These are phyloP conservation scores for Rhopilema esculentum DNA, from an alignment of 30 jellyfish, hydroid and myxozoan genomes.

Conservation along the genomic window DNA sequence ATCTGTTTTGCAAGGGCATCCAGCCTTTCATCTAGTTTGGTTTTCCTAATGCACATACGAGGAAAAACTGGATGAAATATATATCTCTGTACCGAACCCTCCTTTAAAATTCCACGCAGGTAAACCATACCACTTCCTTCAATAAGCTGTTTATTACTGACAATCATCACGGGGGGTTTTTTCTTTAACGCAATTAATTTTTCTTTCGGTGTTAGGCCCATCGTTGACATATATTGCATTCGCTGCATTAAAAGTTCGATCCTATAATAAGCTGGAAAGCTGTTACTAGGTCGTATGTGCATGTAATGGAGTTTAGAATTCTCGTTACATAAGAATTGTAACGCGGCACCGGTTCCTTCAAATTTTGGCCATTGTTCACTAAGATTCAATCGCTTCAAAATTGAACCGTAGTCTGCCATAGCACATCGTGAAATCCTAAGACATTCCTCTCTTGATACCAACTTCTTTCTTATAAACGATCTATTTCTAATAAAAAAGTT, in stretches of 20 bases:
- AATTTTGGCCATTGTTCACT: constrained; percentile 38
- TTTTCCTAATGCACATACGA: constrained; percentile 12
- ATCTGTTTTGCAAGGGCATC: constrained; percentile 25
- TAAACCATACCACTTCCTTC: constrained; percentile 72
- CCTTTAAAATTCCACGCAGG: constrained; percentile 62
- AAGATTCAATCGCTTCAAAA: constrained; percentile 34
- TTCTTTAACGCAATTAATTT: constrained; percentile 20
- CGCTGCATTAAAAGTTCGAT: constrained; percentile 67
- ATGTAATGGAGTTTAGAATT: constrained; percentile 19
- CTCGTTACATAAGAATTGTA: constrained; percentile 35
- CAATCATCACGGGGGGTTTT: constrained; percentile 61
- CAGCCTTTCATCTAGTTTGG: constrained; percentile 45
- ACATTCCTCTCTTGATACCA: constrained; percentile 63
- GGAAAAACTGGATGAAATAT: constrained; percentile 70
- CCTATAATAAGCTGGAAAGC: constrained; percentile 50
- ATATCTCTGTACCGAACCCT: constrained; percentile 8
- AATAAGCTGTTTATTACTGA: constrained; percentile 43
- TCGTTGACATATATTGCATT: constrained; percentile 36
- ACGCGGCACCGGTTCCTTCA: constrained; percentile 25
- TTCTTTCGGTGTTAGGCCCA: constrained; percentile 76
- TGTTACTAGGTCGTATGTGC: constrained; percentile 44
- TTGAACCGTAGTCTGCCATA: constrained; percentile 41
- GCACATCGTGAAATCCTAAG: constrained; percentile 63
- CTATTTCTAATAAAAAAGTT: background rate
- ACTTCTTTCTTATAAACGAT: constrained; percentile 41